Base-by-base conservation (phyloP, 1,140 invertebrate species). In the Tetranychus urticae region DNA sequence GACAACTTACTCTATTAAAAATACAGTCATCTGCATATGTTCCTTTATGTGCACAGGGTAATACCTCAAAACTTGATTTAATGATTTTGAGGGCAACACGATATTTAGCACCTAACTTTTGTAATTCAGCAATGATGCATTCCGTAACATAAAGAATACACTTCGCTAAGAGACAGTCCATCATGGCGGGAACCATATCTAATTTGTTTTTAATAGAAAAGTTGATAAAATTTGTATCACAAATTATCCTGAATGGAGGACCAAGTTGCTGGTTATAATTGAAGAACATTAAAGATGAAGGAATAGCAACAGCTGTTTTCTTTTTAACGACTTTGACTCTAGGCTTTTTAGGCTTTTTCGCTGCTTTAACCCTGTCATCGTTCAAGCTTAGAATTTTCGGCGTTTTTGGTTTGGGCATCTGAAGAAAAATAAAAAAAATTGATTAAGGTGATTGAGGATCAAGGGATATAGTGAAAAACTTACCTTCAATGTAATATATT, bases 11-110 rank as follows among this genome's bases (percentile, higher is more conserved):
- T 70, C 93, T 78, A 69, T 98, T 85, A 2, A 98, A 89, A 59
- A 99, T 74, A 74, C 96, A 99, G 73, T 99, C 94, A 77, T 99
- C 96, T 65, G 96, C 94, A 77, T 99, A 99, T 2, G 90, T 97
- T 48, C 96, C 96, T 74, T 94, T 96, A 73, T 99, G 96, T 66
- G 88, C 73, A 75, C 96, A 99, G 56, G 83, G 78, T 48, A 99
- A 77, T 61, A 89, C 79, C 73, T 97, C 83, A 75, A 98, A 96
- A 48, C 86, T 80, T 75, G 99, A 94, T 73, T 93, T 97, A 23
- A 93, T 86, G 61, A 98, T 94, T 71, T 85, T 86, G 64, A 98
- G 76, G 5, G 96, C 96, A 57, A 99, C 80, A 71, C 88, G 84
- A 71, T 96, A 98, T 71, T 92, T 94, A 62, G 81, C 79, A 8